Base-by-base conservation (phyloP, 2,113 vertebrate species). In the Stictonetta naevosa region DNA sequence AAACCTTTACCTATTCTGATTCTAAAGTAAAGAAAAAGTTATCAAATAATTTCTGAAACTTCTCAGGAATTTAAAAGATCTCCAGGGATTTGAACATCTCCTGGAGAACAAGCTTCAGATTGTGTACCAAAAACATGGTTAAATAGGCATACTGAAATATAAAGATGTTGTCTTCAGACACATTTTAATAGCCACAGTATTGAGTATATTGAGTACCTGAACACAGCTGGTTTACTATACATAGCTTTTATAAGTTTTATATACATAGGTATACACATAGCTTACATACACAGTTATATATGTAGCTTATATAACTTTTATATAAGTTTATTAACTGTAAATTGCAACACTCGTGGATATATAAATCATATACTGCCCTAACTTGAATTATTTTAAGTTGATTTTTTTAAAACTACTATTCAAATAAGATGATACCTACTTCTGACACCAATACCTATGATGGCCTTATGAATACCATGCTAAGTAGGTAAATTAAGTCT, bases 41-140 rank as follows among this genome's bases (percentile, higher is more conserved):
- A 81, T 46, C 33, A 68, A 67, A 74, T 9, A 88, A 12, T 63
- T 77, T 29, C 21, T 21, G 53, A 85, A 44, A 74, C 13, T 87
- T 68, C 64, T 72, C 21, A 28, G 33, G 48, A 79, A 34, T 87
- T 9, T 10, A 20, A 92, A 38, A 31, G 20, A 48, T 48, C 46
- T 22, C 46, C 21, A 28, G 34, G 48, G 73, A 38, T 87, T 9
- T 10, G 20, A 92, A n/a, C 29, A 78, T 53, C 42, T 38, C 25
- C 46, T 55, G 22, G 50, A 69, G 18, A 87, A 21, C 4, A 81
- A 72, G 8, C 40, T 72, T 72, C 69, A 89, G 60, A 85, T 42
- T 7, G 42, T 0, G 1, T 11, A 84, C 10, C 11, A 5, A 25
- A 19, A 81, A 63, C 1, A 0, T 4, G 3, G 18, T n/a, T 56